Base-by-base conservation (phyloP, 2,113 vertebrate species). In the Poecile atricapillus region DNA sequence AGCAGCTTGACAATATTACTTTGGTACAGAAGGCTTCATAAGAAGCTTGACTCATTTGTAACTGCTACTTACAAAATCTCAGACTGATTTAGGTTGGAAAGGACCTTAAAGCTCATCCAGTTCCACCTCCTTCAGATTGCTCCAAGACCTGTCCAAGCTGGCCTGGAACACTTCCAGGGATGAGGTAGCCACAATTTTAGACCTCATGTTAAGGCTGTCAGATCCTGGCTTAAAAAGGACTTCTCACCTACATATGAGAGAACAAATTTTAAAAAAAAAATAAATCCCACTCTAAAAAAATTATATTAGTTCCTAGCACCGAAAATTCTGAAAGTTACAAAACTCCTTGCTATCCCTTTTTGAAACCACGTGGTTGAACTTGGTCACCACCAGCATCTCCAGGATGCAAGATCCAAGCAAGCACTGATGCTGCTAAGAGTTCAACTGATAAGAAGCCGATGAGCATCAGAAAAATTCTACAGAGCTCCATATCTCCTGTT, bases 401-500 rank as follows among this genome's bases (percentile, higher is more conserved):
- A 43, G 30, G 23, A 25, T 16, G 2, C 33, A 63, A n/a, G 25
- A 64, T 19, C 53, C 53, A 60, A 33, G 63, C 46, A 87, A 22
- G 37, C 9, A 15, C 15, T 62, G 11, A 17, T 9, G 18, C 25
- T 44, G 47, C 58, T 2, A 1, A 33, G 17, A 73, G 23, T 7
- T 70, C 6, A 7, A 19, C 0, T 31, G 23, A 56, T 31, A 65
- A 65, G 23, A 50, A 50, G 39, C 33, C 47, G 52, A 60, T 14
- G 6, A 80, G 53, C 37, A 56, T 9, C 30, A 58, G 31, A 37
- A 35, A 89, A 69, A 23, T 33, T 23, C 27, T 46, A 13, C 35
- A 44, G 52, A 39, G 46, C 4, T 7, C 8, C 3, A 0, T 2
- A 35, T 8, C 53, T 23, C 41, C 10, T 33, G 5, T 28, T 50